Conservation (phyloP, 2,113 vertebrate genomes). For the Heterocephalus glaber region DNA sequence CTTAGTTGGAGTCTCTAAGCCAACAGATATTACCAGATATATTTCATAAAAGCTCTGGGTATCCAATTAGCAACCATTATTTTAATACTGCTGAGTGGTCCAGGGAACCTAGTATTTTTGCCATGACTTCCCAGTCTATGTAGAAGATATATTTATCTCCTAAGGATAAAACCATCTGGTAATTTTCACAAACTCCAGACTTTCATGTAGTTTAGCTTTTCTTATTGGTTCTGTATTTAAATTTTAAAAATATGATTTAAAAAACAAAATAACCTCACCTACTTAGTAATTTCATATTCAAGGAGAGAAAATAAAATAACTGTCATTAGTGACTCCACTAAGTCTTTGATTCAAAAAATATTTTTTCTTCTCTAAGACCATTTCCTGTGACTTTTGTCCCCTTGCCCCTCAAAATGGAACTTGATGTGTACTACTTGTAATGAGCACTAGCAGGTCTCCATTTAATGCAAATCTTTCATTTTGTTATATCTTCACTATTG, state of each 20-base stretch:
- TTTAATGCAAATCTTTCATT: neutral
- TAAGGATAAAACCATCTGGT: neutral
- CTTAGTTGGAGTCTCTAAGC: neutral
- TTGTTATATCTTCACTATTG: neutral
- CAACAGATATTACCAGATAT: neutral
- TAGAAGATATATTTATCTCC: slow-evolving; percentile 11
- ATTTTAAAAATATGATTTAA: slow-evolving; percentile 22
- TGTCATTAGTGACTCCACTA: neutral
- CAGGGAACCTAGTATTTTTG: neutral
- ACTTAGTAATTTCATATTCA: slow-evolving; percentile 22
- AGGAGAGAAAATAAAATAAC: neutral
- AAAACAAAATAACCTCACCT: slow-evolving; percentile 37
- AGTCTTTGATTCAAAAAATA: slow-evolving; percentile 35
- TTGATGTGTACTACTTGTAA: neutral
- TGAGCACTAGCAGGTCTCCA: neutral
- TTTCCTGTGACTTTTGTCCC: neutral
- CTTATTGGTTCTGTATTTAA: slow-evolving; percentile 24
- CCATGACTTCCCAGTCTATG: neutral
- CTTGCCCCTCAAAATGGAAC: neutral
- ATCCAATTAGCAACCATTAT: neutral
- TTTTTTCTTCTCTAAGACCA: neutral
- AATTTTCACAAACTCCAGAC: slow-evolving; percentile 24
- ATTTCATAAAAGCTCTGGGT: neutral
- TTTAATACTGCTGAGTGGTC: neutral
- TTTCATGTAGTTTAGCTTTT: slow-evolving; percentile 46